These are phyloP conservation scores for Sebastes vulpes DNA, from an alignment of 2,797 vertebrate genomes.

Conservation along the genomic window DNA sequence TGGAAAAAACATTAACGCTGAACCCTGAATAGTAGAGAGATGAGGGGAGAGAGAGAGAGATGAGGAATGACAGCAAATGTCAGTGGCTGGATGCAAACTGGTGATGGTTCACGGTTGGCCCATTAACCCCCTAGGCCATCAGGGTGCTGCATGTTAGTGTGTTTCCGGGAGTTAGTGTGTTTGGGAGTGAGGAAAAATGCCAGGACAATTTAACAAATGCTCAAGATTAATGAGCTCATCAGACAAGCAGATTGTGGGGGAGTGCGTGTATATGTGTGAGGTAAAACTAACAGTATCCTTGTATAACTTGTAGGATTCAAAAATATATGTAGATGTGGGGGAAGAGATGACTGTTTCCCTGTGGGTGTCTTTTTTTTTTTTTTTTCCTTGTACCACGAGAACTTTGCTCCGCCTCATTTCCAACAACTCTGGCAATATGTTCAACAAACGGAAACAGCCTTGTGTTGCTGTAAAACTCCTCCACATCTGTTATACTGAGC, in stretches of 20 bases:
- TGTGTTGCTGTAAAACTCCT: constrained; percentile 18
- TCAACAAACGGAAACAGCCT: constrained; percentile 9
- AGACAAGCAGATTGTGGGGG: not conserved
- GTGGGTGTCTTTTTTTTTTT: not conserved
- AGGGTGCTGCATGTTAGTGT: not conserved
- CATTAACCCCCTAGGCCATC: not conserved
- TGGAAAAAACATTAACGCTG: not conserved
- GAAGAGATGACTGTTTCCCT: constrained; percentile 1
- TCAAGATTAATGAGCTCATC: not conserved
- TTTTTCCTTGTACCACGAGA: not conserved
- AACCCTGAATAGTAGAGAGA: not conserved
- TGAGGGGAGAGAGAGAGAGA: not conserved
- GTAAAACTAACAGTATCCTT: not conserved
- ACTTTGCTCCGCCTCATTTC: constrained; percentile 36
- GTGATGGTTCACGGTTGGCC: not conserved
- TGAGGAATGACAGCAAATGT: not conserved
- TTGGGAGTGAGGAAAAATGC: not conserved
- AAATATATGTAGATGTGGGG: not conserved
- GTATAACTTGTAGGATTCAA: not conserved
- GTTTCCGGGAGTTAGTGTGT: not conserved
- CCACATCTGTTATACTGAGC: constrained; percentile 24
- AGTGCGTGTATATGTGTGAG: not conserved
- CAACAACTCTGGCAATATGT: constrained; percentile 17
- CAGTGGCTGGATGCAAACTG: not conserved
- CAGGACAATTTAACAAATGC: not conserved